phyloP scores from a whole-genome alignment of 1,140 invertebrate species.

The Sinella curviseta region DNA sequence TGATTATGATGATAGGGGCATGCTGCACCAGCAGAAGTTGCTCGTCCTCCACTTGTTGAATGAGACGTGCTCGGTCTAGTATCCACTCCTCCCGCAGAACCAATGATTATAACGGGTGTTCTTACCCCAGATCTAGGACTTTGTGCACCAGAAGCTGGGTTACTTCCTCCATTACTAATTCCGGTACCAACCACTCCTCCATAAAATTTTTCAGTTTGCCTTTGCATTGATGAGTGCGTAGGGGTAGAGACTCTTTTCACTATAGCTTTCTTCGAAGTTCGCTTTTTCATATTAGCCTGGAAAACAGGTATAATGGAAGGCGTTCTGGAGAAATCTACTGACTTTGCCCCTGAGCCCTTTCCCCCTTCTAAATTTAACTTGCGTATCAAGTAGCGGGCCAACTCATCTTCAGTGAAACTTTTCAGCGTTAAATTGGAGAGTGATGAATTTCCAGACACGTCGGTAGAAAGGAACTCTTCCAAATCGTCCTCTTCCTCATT shows the following conservation, averaged over 20 bases:
- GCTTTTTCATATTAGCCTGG: background rate
- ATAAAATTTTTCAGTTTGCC: constrained; percentile 28
- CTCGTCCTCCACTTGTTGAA: background rate
- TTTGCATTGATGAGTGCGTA: constrained; percentile 35
- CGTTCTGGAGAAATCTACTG: background rate
- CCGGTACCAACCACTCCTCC: background rate
- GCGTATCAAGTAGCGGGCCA: background rate
- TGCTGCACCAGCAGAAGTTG: background rate
- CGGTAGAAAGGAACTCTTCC: background rate
- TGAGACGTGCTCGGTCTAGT: background rate
- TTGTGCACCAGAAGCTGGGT: background rate
- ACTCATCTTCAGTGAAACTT: background rate
- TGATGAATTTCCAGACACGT: background rate
- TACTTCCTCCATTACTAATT: background rate
- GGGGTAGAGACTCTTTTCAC: constrained; percentile 34
- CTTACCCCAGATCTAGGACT: background rate
- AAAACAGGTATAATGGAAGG: background rate
- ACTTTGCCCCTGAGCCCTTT: background rate
- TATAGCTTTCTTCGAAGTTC: constrained; percentile 34
- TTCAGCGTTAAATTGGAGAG: background rate
- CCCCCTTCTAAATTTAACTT: background rate
- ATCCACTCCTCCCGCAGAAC: background rate
- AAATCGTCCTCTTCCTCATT: background rate
- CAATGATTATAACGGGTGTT: background rate
- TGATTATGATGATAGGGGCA: constrained; percentile 7